phyloP scores from a whole-genome alignment of 23 tunicate genomes.

The Botrylloides violaceus region DNA sequence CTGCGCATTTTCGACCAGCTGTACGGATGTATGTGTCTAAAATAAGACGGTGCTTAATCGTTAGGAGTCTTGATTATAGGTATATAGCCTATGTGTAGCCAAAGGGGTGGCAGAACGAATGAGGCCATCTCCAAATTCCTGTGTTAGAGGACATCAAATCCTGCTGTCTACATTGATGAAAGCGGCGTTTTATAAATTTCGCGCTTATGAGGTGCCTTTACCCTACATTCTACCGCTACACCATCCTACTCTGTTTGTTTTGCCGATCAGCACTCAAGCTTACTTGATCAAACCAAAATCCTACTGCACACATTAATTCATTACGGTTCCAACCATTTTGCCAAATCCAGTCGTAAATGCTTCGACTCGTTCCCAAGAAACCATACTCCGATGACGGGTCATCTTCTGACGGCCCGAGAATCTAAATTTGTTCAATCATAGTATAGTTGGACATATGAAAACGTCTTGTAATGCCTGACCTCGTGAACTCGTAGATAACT shows the following conservation, averaged over 20 bases:
- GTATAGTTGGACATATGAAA: neutral
- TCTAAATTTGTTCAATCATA: slow-evolving; percentile 3
- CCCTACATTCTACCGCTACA: too few species aligned
- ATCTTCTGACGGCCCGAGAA: slow-evolving; percentile 32
- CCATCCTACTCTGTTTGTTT: too few species aligned
- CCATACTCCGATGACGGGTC: slow-evolving; percentile 21
- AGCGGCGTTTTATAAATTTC: too few species aligned
- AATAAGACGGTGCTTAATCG: neutral
- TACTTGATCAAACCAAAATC: slow-evolving; percentile 87
- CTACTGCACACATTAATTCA: slow-evolving; percentile 37
- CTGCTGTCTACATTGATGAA: too few species aligned
- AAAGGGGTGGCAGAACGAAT: too few species aligned
- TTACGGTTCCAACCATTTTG: slow-evolving; percentile 66
- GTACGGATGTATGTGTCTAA: slow-evolving; percentile 40
- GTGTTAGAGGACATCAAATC: too few species aligned
- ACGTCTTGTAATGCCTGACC: slow-evolving; percentile 12
- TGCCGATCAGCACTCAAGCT: too few species aligned
- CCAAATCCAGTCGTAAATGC: slow-evolving; percentile 88
- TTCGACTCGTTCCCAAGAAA: slow-evolving; percentile 39
- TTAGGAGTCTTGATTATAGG: neutral
- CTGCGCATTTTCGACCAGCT: slow-evolving; percentile 84
- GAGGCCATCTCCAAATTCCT: too few species aligned
- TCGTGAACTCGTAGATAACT: slow-evolving; percentile 77
- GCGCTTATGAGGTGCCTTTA: too few species aligned
- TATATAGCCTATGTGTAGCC: too few species aligned